Conservation (phyloP, 2,888 invertebrate genomes). For the Chloromyia formosa region DNA sequence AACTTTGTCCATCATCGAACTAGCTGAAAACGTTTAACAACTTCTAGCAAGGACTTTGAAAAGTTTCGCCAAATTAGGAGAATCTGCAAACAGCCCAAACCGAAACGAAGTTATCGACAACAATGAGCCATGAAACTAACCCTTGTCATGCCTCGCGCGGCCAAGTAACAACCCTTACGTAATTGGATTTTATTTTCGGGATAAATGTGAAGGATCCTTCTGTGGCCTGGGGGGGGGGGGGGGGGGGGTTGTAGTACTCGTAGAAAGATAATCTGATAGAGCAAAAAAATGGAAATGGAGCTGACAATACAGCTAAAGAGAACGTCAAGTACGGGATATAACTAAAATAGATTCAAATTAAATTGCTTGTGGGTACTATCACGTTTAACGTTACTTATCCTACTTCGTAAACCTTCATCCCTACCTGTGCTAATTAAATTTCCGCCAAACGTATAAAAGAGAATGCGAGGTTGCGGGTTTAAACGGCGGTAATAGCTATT, state of each 20-base stretch:
- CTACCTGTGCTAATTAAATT: background rate
- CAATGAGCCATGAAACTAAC: slow-evolving; percentile 15
- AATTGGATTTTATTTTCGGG: slow-evolving; percentile 29
- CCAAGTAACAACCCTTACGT: slow-evolving; percentile 5
- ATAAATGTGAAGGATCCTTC: background rate
- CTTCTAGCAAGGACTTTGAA: background rate
- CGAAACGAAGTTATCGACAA: slow-evolving; percentile 22
- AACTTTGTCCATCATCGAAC: background rate
- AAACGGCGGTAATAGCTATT: background rate
- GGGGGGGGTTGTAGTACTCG: background rate
- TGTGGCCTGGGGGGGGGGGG: background rate
- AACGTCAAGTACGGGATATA: background rate
- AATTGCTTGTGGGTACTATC: background rate
- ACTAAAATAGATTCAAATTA: slow-evolving; percentile 17
- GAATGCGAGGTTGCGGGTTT: background rate
- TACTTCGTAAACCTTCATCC: background rate
- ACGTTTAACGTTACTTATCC: background rate
- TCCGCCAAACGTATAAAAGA: background rate
- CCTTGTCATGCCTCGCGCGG: slow-evolving; percentile 18
- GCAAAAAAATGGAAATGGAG: too few species aligned
- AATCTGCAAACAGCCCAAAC: slow-evolving; percentile 14
- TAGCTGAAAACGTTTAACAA: background rate
- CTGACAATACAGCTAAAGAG: background rate
- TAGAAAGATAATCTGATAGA: background rate
- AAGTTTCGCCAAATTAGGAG: background rate